phyloP scores from a whole-genome alignment of 2,888 invertebrate genomes.

The Sesia apiformis region DNA sequence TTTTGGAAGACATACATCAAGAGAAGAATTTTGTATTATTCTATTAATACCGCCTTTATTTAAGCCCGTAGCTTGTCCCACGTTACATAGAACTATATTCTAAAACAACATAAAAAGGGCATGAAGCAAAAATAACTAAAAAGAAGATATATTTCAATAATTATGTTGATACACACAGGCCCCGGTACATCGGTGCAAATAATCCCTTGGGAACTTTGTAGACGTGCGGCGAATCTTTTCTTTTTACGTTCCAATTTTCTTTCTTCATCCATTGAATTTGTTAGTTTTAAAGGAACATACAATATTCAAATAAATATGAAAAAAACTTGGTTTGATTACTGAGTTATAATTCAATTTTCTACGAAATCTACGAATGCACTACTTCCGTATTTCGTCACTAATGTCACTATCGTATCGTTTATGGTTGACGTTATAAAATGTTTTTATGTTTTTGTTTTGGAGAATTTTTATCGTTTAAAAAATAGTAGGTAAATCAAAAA shows the following conservation, averaged over 20 bases:
- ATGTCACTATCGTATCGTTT: too few species aligned
- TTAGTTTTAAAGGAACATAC: too few species aligned
- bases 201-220: conserved; percentile 45
- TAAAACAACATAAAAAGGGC: conserved; percentile 40
- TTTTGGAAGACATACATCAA: conserved; percentile 71
- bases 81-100: conserved; percentile 88
- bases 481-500: too few species aligned
- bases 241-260: conserved; percentile 48
- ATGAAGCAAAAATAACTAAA: background rate
- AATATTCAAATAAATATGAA: too few species aligned
- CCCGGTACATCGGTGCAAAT: conserved; percentile 30
- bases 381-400: too few species aligned
- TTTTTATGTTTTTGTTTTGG: too few species aligned
- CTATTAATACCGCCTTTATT: conserved; percentile 76
- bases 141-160: background rate
- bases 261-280: conserved; percentile 29
- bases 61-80: conserved; percentile 88
- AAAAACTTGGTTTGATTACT: too few species aligned
- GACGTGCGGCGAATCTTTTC: conserved; percentile 48
- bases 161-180: conserved; percentile 27
- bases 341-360: too few species aligned
- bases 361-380: too few species aligned
- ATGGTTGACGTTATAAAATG: too few species aligned
- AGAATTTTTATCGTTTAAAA: too few species aligned
- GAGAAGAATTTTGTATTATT: conserved; percentile 69